These are phyloP conservation scores for Melipona bicolor DNA, from an alignment of 2,888 invertebrate genomes.

Conservation along the genomic window DNA sequence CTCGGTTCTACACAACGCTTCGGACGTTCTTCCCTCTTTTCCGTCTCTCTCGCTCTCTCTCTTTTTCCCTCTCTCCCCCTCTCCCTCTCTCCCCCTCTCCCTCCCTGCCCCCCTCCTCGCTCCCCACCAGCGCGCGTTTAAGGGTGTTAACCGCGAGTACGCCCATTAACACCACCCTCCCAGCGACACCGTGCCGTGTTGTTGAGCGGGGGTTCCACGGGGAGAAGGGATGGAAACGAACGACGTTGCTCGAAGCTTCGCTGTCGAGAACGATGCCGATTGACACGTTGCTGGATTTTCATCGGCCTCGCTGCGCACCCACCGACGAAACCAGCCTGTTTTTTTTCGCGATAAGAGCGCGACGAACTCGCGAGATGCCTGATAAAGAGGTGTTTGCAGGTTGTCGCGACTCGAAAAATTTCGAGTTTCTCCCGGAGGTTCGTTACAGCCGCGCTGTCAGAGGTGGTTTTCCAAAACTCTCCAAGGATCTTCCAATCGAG, in stretches of 20 bases:
- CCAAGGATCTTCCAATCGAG: not conserved
- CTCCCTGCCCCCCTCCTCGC: not conserved
- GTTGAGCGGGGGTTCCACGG: conserved; percentile 48
- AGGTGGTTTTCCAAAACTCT: not conserved
- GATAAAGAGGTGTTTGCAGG: not conserved
- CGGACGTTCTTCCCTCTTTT: conserved; percentile 46
- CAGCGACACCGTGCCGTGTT: conserved; percentile 53
- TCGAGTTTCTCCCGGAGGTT: not conserved
- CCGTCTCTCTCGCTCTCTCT: not conserved
- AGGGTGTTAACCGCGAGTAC: conserved; percentile 84
- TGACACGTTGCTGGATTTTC: conserved; percentile 64
- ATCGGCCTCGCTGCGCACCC: conserved; percentile 12
- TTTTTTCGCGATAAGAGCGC: not conserved
- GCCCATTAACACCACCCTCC: conserved; percentile 83
- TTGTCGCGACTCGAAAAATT: not conserved
- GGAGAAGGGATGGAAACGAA: conserved; percentile 39
- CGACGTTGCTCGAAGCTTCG: conserved; percentile 67
- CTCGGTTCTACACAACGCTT: conserved; percentile 13
- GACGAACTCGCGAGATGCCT: not conserved
- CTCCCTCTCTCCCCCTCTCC: not conserved
- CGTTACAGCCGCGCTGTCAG: too few relatives aligned
- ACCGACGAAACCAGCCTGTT: not conserved
- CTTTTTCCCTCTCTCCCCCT: not conserved
- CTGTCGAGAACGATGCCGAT: conserved; percentile 54
- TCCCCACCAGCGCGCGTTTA: conserved; percentile 64